Base-by-base conservation (phyloP, 2,888 invertebrate genomes). In the Cenopis cana region DNA sequence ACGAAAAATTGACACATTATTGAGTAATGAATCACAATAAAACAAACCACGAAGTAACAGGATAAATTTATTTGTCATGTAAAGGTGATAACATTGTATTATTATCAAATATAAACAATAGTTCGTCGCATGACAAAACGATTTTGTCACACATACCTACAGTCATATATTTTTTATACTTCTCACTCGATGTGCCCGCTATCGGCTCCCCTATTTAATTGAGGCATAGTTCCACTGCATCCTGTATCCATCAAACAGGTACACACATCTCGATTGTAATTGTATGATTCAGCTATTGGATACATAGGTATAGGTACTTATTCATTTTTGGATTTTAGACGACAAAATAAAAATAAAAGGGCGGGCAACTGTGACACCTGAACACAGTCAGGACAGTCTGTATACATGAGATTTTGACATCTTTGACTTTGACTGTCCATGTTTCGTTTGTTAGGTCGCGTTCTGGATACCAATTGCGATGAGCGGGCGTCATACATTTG, bases 151-250 rank as follows among this genome's bases (percentile, higher is more conserved):
- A 41, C 41, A 3, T n/a, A n/a, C n/a, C n/a, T 12, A 41, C 14
- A 14, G 6, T 41, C 5, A 14, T 41, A 41, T 14, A 5, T 14
- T 14, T 41, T 41, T 41, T 46, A 8, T 46, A 33, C 33, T n/a
- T 41, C 6, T n/a, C n/a, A n/a, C 46, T 46, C 46, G 6, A 46
- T n/a, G 46, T 46, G 46, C n/a, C n/a, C 46, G 8, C 46, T 46
- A 12, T 46, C 46, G 46, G 46, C n/a, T n/a, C 46, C 46, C 46
- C 46, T 46, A 12, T n/a, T n/a, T n/a, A n/a, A 46, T 46, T n/a
- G n/a, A n/a, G 46, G n/a, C n/a, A 46, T 46, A 46, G n/a, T 46
- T 46, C n/a, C 46, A 46, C 46, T n/a, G n/a, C 46, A n/a, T 46
- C 46, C 46, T 46, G n/a, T 46, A 46, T 46, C n/a, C n/a, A 46